Percentiles rank a stretch among this genome's conserved stretches.
Evolutionary conservation across 2,797 vertebrate genomes (phyloP).

Genomic region (Sebastiscus tertius): DNA sequence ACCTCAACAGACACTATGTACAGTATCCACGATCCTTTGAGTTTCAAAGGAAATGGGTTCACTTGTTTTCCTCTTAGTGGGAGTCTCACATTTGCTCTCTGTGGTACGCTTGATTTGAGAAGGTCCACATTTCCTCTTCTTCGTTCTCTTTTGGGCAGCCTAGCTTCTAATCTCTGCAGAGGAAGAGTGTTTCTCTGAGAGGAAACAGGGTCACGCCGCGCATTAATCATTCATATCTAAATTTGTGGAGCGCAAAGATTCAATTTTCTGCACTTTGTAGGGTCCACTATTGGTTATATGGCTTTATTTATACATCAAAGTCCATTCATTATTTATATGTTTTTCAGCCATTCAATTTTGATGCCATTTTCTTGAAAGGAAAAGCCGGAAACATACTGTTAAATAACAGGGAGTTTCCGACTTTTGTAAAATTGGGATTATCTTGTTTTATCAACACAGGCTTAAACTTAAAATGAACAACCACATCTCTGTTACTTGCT

Average conservation of each 20-base stretch:
- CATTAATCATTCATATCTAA: slow-evolving; percentile 79
- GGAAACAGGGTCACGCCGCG: slow-evolving; percentile 57
- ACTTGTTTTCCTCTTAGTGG: not conserved
- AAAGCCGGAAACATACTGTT: not conserved
- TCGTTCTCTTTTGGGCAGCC: slow-evolving; percentile 20
- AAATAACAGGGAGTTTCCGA: not conserved
- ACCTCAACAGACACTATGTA: not conserved
- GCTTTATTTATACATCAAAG: slow-evolving; percentile 77
- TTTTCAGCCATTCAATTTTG: slow-evolving; percentile 46
- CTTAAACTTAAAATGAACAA: not conserved
- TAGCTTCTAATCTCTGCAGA: slow-evolving; percentile 48
- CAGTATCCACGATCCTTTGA: not conserved
- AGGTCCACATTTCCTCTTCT: not conserved
- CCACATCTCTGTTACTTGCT: not conserved
- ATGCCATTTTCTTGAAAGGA: slow-evolving; percentile 41
- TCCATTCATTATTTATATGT: slow-evolving; percentile 73
- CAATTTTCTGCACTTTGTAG: slow-evolving; percentile 77
- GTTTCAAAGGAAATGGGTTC: not conserved
- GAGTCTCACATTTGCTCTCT: slow-evolving; percentile 11
- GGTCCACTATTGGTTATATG: slow-evolving; percentile 64
- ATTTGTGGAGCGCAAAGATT: slow-evolving; percentile 76
- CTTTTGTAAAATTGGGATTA: not conserved
- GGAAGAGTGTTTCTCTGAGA: slow-evolving; percentile 54
- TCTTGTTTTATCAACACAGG: not conserved
- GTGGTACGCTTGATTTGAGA: slow-evolving; percentile 28